A percentile compares a stretch with the other conserved stretches of the same genome.
Evolutionary conservation across 2,888 invertebrate genomes (phyloP).

Genomic region (Clepsis dumicolana): DNA sequence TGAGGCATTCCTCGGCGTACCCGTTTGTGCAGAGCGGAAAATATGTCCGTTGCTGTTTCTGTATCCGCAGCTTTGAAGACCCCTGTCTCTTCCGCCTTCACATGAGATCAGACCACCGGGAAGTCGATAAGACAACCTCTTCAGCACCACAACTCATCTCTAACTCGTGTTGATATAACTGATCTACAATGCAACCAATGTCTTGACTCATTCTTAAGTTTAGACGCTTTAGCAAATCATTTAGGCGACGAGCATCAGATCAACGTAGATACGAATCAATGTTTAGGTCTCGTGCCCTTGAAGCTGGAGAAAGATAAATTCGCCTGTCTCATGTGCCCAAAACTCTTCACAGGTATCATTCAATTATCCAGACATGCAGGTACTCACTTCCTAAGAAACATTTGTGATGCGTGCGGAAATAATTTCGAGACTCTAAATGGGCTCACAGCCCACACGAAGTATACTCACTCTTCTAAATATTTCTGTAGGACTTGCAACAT

Average conservation of each 20-base stretch:
- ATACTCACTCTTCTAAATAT: background rate
- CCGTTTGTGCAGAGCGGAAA: background rate
- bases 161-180: constrained; percentile 22
- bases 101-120: background rate
- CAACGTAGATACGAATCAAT: background rate
- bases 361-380: constrained; percentile 16
- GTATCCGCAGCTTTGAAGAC: constrained; percentile 15
- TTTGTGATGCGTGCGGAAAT: constrained; percentile 42
- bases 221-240: constrained; percentile 10
- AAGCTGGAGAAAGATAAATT: constrained; percentile 22
- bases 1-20: constrained; percentile 23
- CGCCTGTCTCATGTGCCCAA: constrained; percentile 26
- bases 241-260: constrained; percentile 10
- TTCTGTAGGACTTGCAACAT: constrained; percentile 16
- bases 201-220: background rate
- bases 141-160: background rate
- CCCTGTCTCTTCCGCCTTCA: constrained; percentile 8
- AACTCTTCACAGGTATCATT: background rate
- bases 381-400: constrained; percentile 20
- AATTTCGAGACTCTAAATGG: constrained; percentile 37
- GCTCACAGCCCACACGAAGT: background rate
- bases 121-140: background rate
- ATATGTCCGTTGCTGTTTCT: constrained; percentile 8
- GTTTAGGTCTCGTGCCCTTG: constrained; percentile 11
- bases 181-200: constrained; percentile 14